These are phyloP conservation scores for Podarcis raffonei DNA, from an alignment of 2,113 vertebrate species.

Conservation along the genomic window DNA sequence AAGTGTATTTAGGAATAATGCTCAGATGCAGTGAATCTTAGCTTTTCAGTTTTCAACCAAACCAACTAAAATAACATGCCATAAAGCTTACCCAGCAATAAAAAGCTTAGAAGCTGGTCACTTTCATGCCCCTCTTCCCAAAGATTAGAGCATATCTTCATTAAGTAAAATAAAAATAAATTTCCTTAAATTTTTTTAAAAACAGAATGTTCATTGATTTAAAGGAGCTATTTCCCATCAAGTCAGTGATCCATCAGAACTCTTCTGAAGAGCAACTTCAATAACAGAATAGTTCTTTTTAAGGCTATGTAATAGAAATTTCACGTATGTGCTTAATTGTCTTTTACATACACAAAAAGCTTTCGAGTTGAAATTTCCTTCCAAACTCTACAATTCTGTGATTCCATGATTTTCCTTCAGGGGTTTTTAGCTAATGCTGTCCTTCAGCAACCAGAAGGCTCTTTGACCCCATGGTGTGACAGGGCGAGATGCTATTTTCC, in stretches of 20 bases:
- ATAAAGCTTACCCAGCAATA: not conserved
- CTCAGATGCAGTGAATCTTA: not conserved
- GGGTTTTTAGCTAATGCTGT: too few species aligned
- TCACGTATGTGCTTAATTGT: not conserved
- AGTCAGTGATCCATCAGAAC: not conserved
- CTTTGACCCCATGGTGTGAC: too few species aligned
- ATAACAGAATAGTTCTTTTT: not conserved
- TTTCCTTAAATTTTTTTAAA: not conserved
- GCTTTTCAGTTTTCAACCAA: not conserved
- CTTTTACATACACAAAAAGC: not conserved
- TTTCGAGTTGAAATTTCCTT: slow-evolving; percentile 4
- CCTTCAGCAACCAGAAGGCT: too few species aligned
- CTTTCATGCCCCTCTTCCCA: not conserved
- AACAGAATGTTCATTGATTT: not conserved
- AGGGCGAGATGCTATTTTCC: too few species aligned
- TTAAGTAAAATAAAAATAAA: not conserved
- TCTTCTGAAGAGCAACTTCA: not conserved
- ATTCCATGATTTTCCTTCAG: too few species aligned
- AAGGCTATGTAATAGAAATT: not conserved
- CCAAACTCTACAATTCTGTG: too few species aligned
- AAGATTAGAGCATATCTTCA: not conserved
- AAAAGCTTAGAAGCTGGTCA: not conserved
- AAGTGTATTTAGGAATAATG: fast-evolving
- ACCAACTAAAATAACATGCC: not conserved
- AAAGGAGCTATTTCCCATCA: not conserved